Base-by-base conservation (phyloP, 2,113 vertebrate species). In the Bos indicus region DNA sequence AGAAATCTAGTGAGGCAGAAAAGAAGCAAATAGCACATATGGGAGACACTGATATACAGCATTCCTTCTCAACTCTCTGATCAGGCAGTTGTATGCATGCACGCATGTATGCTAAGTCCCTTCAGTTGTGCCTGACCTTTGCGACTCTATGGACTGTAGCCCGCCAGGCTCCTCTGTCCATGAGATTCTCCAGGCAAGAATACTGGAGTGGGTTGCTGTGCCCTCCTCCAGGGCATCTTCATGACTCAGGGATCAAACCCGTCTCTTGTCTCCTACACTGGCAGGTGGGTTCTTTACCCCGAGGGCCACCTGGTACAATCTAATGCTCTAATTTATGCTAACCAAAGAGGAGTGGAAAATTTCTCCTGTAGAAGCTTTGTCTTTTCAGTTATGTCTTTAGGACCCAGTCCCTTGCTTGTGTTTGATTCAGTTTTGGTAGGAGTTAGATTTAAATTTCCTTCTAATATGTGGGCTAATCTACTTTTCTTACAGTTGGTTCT, bases 341-440 rank as follows among this genome's bases (percentile, higher is more conserved):
- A 91, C 21, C 11, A 60, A 48, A 84, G 57, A 80, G 25, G 13
- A 25, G 19, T 23, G 10, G 26, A 56, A 91, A 40, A 82, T 91
- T 54, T 71, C 43, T 11, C 7, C 33, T 80, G 15, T 17, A 84
- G n/a, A 92, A 43, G 7, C 23, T 92, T 40, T 91, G 64, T 80
- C 13, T 88, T 92, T 96, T 95, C 40, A 46, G 33, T 97, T 90
- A 26, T 78, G 23, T 87, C 71, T 15, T 67, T 88, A 40, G 21
- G 26, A 56, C 10, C 92, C 23, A 52, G 4, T 89, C 59, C 5
- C 23, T 83, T 82, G 78, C 17, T 48, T 96, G 3, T 87, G 33
- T 94, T 92, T 77, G 80, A 54, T 84, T 91, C 19, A 77, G 84
- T 4, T 26, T 25, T 88, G 43, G 43, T 67, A 59, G 82, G 28